A percentile compares a stretch with the other conserved stretches of the same genome.
Conservation (phyloP, 2,797 vertebrate genomes). For the Phalloptychus januarius region DNA sequence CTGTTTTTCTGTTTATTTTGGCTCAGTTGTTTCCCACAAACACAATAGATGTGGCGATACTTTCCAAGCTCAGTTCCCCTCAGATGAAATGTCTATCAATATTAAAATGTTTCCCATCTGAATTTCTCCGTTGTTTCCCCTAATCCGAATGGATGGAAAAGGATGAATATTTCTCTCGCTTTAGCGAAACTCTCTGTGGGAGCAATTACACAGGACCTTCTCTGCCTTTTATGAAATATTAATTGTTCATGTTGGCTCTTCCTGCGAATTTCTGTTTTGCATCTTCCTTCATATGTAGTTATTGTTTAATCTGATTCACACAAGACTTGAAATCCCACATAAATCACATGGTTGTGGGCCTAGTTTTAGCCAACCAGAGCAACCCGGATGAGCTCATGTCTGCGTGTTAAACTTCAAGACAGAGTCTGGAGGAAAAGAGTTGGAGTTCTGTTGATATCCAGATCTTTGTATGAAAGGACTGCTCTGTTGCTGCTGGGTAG, state of each 20-base stretch:
- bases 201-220: constrained; percentile 58
- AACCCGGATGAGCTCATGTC: constrained; percentile 12
- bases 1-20: constrained; percentile 8
- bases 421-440: constrained; percentile 22
- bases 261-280: constrained; percentile 7
- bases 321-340: background rate
- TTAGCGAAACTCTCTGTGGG: constrained; percentile 51
- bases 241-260: constrained; percentile 26
- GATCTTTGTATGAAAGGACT: constrained; percentile 73
- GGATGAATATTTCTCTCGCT: constrained; percentile 33
- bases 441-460: constrained; percentile 54
- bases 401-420: constrained; percentile 37
- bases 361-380: constrained; percentile 15
- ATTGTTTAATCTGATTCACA: background rate
- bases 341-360: constrained; percentile 4
- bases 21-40: background rate
- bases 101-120: constrained; percentile 23
- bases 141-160: constrained; percentile 42
- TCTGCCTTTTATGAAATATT: constrained; percentile 60
- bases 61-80: constrained; percentile 16
- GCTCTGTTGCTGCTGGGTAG: constrained; percentile 41
- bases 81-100: background rate
- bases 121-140: constrained; percentile 30
- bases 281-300: constrained; percentile 10
- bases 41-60: constrained; percentile 17